Evolutionary conservation across 2,888 invertebrate genomes (phyloP).

Genomic region (Eupsilia transversa): DNA sequence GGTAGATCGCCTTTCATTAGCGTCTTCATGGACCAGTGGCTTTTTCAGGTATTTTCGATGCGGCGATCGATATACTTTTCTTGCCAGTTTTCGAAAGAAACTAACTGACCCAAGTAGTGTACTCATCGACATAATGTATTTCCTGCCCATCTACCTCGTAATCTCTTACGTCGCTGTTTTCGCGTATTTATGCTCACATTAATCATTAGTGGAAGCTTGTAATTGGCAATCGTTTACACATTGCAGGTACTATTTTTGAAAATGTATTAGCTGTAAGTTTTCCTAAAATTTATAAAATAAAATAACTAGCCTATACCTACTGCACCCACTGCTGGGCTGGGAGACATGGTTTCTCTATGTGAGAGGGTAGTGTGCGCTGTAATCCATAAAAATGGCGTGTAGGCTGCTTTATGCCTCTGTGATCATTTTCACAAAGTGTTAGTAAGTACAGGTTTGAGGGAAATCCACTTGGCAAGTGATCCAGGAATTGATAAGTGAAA

Average conservation of each 20-base stretch:
- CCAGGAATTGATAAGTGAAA: conserved; percentile 3
- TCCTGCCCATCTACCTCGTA: no score
- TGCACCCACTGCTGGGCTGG: neutral
- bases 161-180: no score
- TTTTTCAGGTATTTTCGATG: neutral
- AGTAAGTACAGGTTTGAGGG: neutral
- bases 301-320: neutral
- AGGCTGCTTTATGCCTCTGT: neutral
- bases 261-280: no score
- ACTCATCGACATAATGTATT: no score
- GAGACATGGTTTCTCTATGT: neutral
- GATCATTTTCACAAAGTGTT: neutral
- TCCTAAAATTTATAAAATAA: no score
- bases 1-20: neutral
- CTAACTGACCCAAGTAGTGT: no score
- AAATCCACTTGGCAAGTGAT: neutral
- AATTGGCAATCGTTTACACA: no score
- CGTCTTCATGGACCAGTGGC: neutral
- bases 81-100: no score
- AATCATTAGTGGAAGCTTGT: no score
- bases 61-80: neutral
- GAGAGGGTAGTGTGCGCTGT: neutral
- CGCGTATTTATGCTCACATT: no score
- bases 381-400: neutral
- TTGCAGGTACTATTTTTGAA: no score